phyloP scores from a whole-genome alignment of 2,113 vertebrate genomes.

The Spea bombifrons region DNA sequence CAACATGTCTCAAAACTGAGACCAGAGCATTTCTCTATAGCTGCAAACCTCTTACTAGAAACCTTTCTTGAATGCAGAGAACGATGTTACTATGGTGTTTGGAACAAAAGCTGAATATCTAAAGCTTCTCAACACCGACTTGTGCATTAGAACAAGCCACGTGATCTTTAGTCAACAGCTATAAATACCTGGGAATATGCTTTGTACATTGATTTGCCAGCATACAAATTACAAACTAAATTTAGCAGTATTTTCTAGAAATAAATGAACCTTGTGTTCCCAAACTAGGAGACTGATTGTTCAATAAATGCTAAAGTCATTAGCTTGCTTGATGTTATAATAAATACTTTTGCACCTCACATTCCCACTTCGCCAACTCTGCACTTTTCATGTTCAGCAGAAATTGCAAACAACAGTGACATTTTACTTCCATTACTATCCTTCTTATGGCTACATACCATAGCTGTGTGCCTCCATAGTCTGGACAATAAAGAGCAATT shows the following conservation, averaged over 20 bases:
- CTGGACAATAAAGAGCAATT: too few relatives aligned
- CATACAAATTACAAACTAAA: background rate
- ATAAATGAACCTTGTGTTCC: background rate
- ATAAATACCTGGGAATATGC: background rate
- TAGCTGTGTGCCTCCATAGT: too few relatives aligned
- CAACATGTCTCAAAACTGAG: too few relatives aligned
- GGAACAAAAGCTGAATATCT: background rate
- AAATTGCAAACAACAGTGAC: background rate
- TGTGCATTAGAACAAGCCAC: background rate
- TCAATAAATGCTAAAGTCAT: background rate
- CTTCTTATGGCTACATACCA: too few relatives aligned
- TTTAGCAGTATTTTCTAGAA: background rate
- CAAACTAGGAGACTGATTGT: background rate
- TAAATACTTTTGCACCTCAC: background rate
- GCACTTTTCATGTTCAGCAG: background rate
- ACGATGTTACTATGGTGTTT: background rate
- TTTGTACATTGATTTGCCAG: background rate
- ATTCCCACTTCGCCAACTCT: background rate
- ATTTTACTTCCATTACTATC: too few relatives aligned
- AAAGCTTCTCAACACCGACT: background rate
- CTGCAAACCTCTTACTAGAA: background rate
- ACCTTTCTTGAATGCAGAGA: background rate
- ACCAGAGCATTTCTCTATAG: background rate
- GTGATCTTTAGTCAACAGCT: background rate
- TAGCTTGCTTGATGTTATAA: background rate